Evolutionary conservation across 2,113 vertebrate species (phyloP), one percentile per base, ranked within the genome.

Genomic region (Ramphastos sulfuratus): DNA sequence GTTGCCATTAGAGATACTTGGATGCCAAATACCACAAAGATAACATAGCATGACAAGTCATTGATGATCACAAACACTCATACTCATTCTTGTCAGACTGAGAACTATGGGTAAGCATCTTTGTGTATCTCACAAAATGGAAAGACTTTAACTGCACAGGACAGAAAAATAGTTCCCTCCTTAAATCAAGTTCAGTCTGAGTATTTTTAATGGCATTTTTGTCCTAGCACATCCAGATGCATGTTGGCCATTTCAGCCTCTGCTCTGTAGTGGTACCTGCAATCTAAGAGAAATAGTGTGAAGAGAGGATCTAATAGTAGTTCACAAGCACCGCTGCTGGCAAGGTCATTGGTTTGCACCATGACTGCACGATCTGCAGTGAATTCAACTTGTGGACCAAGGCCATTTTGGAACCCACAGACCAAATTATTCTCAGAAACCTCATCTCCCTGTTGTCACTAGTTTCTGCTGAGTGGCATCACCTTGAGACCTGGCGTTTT

Each of bases 381-480:
- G 33, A 28, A 46, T 6, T 2, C 24, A 60, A 67, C 8, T n/a
- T 4, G 6, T 18, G 19, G 60, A 87, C 48, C 12, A 21, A 50
- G 33, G 4, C 11, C 6, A 5, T 1, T 7, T 72, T 59, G 64
- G 64, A 27, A 70, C n/a, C 28, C 5, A 2, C 11, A 27, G 23
- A 60, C 5, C 12, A 46, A 63, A 28, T 4, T n/a, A 2, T 54
- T 44, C 64, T 66, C 33, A 76, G 55, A 80, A 74, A 89, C 6
- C 4, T 42, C 6, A 3, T 42, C 10, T 72, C 24, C 10, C 18
- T 50, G 10, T 4, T 65, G 58, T 15, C 0, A 1, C 33, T 12
- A 67, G 12, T 84, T 87, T 75, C 59, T 46, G 7, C 48, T 54
- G n/a, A 72, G 7, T 61, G 23, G 25, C 3, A 3, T 17, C 2